phyloP scores from a whole-genome alignment of 2,888 invertebrate species.

The Tetragnatha montana region DNA sequence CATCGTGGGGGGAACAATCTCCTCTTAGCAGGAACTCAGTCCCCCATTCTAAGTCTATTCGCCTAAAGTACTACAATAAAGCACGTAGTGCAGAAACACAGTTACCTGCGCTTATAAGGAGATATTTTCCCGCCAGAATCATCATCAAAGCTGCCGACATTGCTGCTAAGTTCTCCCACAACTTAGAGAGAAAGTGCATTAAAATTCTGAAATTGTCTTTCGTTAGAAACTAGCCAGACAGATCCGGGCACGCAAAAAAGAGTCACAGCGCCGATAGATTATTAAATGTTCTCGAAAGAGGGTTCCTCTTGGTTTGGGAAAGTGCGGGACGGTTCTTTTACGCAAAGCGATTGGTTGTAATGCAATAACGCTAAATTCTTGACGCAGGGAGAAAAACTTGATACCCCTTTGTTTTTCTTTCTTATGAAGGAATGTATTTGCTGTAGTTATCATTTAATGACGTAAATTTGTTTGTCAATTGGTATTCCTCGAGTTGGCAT shows the following conservation, averaged over 20 bases:
- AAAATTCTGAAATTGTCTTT: constrained; percentile 67
- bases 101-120: constrained; percentile 52
- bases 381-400: constrained; percentile 1
- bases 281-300: neutral
- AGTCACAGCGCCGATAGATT: neutral
- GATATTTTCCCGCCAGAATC: constrained; percentile 58
- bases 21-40: constrained; percentile 51
- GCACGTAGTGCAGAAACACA: constrained; percentile 65
- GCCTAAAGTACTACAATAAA: constrained; percentile 53
- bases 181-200: constrained; percentile 48
- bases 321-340: neutral
- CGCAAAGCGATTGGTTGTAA: neutral
- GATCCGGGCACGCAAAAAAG: constrained; percentile 48
- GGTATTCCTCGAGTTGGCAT: no score
- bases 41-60: constrained; percentile 32
- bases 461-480: no score
- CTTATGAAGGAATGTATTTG: neutral
- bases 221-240: constrained; percentile 51
- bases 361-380: constrained; percentile 10
- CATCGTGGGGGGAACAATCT: constrained; percentile 44
- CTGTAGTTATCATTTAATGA: no score
- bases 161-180: constrained; percentile 47
- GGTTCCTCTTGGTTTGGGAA: neutral
- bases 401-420: neutral
- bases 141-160: constrained; percentile 58